phyloP scores from a whole-genome alignment of 2,888 invertebrate species.

The Endomychus coccineus region DNA sequence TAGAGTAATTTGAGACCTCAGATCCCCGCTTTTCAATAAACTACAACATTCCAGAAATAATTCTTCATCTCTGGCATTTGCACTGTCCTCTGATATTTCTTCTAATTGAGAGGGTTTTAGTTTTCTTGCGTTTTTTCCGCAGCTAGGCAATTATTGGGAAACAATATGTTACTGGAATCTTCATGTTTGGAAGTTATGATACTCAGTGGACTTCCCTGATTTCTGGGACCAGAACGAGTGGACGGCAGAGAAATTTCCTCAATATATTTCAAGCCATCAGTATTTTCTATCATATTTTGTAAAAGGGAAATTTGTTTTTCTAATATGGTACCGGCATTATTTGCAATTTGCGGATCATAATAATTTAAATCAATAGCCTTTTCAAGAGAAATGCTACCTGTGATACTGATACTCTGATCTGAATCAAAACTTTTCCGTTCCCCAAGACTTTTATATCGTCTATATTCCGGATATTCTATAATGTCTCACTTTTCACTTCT shows the following conservation, averaged over 20 bases:
- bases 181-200: slow-evolving; percentile 21
- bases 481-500: too few relatives aligned
- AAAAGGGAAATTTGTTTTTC: slow-evolving; percentile 41
- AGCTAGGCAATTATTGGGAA: slow-evolving; percentile 12
- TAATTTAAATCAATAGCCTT: slow-evolving; percentile 13
- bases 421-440: slow-evolving; percentile 45
- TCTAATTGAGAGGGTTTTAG: slow-evolving; percentile 39
- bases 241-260: slow-evolving; percentile 36
- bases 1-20: slow-evolving; percentile 38
- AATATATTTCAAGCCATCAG: slow-evolving; percentile 31
- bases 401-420: slow-evolving; percentile 23
- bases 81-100: slow-evolving; percentile 41
- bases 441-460: slow-evolving; percentile 40
- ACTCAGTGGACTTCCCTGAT: slow-evolving; percentile 20
- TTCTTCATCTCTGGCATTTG: slow-evolving; percentile 49
- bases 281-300: slow-evolving; percentile 41
- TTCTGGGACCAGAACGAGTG: slow-evolving; percentile 22
- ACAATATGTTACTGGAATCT: slow-evolving; percentile 14
- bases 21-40: slow-evolving; percentile 52
- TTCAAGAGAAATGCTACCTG: slow-evolving; percentile 2
- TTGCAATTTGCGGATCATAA: slow-evolving; percentile 22
- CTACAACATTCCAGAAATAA: slow-evolving; percentile 64
- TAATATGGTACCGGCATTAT: slow-evolving; percentile 33
- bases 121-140: slow-evolving; percentile 24
- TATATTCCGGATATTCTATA: slow-evolving; percentile 25